Percentiles rank a stretch among this genome's conserved stretches.
phyloP scores from a whole-genome alignment of 2,888 invertebrate genomes.

The Bombylius major region DNA sequence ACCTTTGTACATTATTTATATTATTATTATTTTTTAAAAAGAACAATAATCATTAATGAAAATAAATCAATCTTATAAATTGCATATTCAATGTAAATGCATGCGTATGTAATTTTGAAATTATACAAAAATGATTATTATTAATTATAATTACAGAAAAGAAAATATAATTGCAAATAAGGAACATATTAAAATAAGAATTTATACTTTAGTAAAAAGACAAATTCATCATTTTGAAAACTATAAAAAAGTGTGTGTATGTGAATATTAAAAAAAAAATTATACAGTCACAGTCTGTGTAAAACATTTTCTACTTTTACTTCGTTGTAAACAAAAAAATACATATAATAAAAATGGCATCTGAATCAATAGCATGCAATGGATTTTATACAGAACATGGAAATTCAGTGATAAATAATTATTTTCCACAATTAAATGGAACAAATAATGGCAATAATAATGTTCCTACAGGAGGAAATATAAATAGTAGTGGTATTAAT shows the following conservation, averaged over 20 bases:
- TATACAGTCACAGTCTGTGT: slow-evolving; percentile 8
- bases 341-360: slow-evolving; percentile 14
- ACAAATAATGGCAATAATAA: slow-evolving; percentile 7
- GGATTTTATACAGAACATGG: slow-evolving; percentile 32
- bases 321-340: background rate
- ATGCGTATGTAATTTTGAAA: no score
- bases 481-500: slow-evolving; percentile 8
- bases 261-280: slow-evolving; percentile 2
- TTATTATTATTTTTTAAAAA: no score
- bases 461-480: slow-evolving; percentile 12
- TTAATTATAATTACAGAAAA: no score
- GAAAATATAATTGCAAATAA: no score
- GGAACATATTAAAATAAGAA: no score
- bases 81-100: no score
- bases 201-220: no score
- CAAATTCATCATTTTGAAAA: background rate
- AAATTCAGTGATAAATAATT: slow-evolving; percentile 26
- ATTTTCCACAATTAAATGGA: slow-evolving; percentile 22
- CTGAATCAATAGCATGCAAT: slow-evolving; percentile 23
- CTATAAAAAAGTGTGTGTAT: background rate
- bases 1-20: no score
- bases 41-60: no score
- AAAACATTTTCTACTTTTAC: no score
- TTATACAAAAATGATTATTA: no score
- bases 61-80: no score